phyloP scores from a whole-genome alignment of 2,113 vertebrate genomes.

The Parus major region DNA sequence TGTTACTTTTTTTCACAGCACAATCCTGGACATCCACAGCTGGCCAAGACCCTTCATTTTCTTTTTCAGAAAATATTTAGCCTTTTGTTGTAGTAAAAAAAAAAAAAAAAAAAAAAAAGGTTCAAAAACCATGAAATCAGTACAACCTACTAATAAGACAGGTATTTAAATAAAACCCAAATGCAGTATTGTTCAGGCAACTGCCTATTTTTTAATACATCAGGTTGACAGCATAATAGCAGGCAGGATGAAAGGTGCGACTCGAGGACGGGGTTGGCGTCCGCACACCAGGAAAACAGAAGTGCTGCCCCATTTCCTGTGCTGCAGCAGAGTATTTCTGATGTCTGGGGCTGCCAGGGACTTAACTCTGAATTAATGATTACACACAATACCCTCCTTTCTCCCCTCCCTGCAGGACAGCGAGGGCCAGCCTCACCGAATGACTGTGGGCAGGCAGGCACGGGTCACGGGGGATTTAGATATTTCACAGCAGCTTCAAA shows the following conservation, averaged over 20 bases:
- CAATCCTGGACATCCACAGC: background rate
- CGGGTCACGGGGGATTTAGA: constrained; percentile 32
- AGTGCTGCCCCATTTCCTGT: constrained; percentile 64
- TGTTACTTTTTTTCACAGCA: constrained; percentile 11
- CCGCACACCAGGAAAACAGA: constrained; percentile 55
- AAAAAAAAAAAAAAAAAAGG: background rate
- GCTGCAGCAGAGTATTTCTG: constrained; percentile 56
- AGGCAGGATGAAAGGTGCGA: constrained; percentile 56
- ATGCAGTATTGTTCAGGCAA: constrained; percentile 51
- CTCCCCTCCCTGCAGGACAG: constrained; percentile 58
- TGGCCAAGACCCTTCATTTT: background rate
- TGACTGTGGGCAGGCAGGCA: constrained; percentile 36
- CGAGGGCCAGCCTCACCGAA: constrained; percentile 45
- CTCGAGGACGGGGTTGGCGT: constrained; percentile 25
- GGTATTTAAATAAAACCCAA: constrained; percentile 64
- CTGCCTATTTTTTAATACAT: constrained; percentile 37
- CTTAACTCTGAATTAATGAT: constrained; percentile 66
- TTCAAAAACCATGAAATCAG: constrained; percentile 36
- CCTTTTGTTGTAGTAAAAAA: background rate
- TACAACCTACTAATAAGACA: constrained; percentile 35
- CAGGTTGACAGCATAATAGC: constrained; percentile 46
- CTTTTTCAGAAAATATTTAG: constrained; percentile 27
- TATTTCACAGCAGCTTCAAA: constrained; percentile 57
- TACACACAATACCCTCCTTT: constrained; percentile 63
- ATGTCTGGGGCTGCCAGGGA: constrained; percentile 53